Evolutionary conservation across 2,113 vertebrate species (phyloP).

Genomic region (Pelecanoides urinatrix): DNA sequence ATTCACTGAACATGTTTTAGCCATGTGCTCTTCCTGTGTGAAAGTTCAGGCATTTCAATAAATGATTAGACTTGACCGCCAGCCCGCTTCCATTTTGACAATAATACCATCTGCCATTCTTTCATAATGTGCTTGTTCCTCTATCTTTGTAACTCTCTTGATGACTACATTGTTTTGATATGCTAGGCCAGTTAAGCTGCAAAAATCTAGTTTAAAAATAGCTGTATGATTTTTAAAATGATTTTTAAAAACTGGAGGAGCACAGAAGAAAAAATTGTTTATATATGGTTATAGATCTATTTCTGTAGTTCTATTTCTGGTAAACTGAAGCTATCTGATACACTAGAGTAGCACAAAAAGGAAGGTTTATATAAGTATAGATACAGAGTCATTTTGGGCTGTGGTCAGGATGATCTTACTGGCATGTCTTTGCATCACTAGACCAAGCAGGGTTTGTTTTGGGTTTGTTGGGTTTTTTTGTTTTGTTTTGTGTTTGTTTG

Average conservation of each 20-base stretch:
- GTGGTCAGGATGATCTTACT: background rate
- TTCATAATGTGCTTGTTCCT: background rate
- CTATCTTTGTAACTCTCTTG: slow-evolving; percentile 3
- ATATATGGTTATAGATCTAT: slow-evolving; percentile 58
- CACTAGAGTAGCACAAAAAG: background rate
- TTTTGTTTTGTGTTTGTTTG: background rate
- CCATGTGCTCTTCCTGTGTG: background rate
- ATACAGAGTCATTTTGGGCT: background rate
- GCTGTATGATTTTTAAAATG: slow-evolving; percentile 27
- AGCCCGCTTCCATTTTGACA: slow-evolving; percentile 8
- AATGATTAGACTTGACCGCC: background rate
- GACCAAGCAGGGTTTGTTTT: background rate
- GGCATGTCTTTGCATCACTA: slow-evolving; percentile 4
- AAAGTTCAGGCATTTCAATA: background rate
- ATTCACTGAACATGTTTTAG: background rate
- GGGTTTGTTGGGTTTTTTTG: background rate
- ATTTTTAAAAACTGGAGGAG: slow-evolving; percentile 50
- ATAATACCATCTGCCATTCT: slow-evolving; percentile 34
- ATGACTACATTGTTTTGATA: slow-evolving; percentile 62
- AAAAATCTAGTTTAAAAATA: slow-evolving; percentile 59
- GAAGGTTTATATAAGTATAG: background rate
- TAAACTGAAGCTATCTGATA: slow-evolving; percentile 15
- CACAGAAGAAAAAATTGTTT: slow-evolving; percentile 32
- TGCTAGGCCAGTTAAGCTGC: slow-evolving; percentile 29
- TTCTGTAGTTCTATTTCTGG: slow-evolving; percentile 53